These are phyloP conservation scores for Megamerina dolium DNA, from an alignment of 2,888 invertebrate species.

Conservation along the genomic window DNA sequence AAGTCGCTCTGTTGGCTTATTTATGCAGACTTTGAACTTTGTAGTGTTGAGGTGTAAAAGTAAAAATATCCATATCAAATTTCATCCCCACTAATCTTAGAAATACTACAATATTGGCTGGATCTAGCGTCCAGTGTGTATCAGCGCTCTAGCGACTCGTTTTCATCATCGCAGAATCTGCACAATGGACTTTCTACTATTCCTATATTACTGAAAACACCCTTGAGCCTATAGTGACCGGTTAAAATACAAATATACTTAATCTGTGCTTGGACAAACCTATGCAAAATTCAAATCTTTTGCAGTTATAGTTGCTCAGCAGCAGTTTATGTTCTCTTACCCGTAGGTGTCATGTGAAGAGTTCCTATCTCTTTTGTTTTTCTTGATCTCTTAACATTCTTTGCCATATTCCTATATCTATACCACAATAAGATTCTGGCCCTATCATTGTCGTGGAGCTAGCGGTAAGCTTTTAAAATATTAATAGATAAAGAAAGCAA, in stretches of 20 bases:
- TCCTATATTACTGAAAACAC: no score
- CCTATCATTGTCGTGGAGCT: not conserved
- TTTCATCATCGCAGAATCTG: not conserved
- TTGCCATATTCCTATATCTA: not conserved
- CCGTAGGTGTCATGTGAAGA: not conserved
- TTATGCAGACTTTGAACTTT: no score
- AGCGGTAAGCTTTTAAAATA: no score
- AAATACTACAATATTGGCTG: no score
- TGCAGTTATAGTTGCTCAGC: not conserved
- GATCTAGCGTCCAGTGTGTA: no score
- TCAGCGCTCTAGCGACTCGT: not conserved
- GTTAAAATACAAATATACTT: not conserved
- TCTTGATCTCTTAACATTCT: not conserved
- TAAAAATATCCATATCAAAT: no score
- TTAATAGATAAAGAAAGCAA: no score
- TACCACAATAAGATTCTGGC: not conserved
- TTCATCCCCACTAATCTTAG: no score
- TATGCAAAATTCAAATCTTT: not conserved
- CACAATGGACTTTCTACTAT: no score
- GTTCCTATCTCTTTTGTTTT: not conserved
- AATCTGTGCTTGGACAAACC: not conserved
- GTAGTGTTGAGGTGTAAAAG: no score
- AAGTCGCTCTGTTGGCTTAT: no score
- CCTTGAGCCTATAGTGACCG: not conserved
- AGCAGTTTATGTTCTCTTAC: not conserved